phyloP scores from a whole-genome alignment of 2,888 invertebrate genomes.

The Eueremaeus valkanovi region DNA sequence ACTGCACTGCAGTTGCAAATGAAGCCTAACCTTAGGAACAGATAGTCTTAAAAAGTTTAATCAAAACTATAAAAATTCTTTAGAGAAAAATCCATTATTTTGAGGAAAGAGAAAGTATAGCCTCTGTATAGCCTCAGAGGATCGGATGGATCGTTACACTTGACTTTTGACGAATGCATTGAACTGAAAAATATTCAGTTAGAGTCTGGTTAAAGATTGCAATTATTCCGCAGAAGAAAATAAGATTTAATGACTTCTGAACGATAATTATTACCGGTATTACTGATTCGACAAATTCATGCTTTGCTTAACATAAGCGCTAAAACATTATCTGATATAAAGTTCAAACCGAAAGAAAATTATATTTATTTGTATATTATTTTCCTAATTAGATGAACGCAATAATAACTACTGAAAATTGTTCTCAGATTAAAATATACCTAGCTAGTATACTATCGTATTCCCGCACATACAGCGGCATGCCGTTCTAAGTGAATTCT shows the following conservation, averaged over 20 bases:
- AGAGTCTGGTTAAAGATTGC: neutral
- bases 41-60: no score
- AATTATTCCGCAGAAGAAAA: neutral
- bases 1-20: no score
- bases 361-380: neutral
- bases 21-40: no score
- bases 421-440: no score
- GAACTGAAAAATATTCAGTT: constrained; percentile 13
- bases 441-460: no score
- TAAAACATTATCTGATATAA: neutral
- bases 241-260: neutral
- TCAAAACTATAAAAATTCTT: neutral
- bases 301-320: constrained; percentile 7
- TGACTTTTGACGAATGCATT: neutral
- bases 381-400: neutral
- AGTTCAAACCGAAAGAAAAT: constrained; percentile 4
- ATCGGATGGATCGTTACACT: neutral
- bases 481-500: no score
- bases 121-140: neutral
- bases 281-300: constrained; percentile 1
- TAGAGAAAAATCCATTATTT: neutral
- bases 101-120: neutral
- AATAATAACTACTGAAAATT: neutral
- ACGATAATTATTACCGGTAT: neutral
- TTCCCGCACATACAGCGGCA: no score